Conservation (phyloP, 2,113 vertebrate species). For the Circaetus cinerascens region DNA sequence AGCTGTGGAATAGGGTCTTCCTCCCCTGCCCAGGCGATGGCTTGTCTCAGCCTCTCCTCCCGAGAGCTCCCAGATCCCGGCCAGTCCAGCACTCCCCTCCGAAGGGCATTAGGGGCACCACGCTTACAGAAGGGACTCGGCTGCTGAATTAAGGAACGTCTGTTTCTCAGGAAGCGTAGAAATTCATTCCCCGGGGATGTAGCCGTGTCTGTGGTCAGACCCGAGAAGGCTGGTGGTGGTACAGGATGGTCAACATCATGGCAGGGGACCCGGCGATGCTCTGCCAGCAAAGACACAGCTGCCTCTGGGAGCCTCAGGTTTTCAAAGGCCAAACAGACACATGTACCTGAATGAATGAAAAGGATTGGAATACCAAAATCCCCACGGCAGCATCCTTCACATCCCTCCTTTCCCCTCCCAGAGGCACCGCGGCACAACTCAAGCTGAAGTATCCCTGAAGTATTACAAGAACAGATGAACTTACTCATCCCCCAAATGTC, state of each 20-base stretch:
- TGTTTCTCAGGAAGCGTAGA: not conserved
- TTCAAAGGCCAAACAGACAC: not conserved
- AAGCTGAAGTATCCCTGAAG: not conserved
- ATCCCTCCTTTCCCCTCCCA: not conserved
- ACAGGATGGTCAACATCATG: not conserved
- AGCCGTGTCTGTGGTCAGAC: not conserved
- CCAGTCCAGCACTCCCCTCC: not conserved
- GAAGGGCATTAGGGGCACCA: not conserved
- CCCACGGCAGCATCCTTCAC: fast-evolving
- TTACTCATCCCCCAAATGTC: not conserved
- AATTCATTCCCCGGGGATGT: not conserved
- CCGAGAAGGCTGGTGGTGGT: not conserved
- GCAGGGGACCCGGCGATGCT: too few species aligned
- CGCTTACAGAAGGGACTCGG: not conserved
- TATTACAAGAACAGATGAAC: not conserved
- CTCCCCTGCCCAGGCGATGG: not conserved
- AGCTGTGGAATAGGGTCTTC: not conserved
- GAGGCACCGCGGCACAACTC: fast-evolving
- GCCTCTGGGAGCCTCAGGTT: not conserved
- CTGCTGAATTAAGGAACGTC: not conserved
- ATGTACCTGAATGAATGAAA: fast-evolving
- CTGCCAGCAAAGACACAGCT: not conserved
- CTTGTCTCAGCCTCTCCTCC: not conserved
- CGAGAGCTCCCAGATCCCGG: not conserved
- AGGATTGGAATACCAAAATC: not conserved